Percentiles rank a stretch among this genome's conserved stretches.
Evolutionary conservation across 2,113 vertebrate genomes (phyloP).

Genomic region (Anhinga anhinga): DNA sequence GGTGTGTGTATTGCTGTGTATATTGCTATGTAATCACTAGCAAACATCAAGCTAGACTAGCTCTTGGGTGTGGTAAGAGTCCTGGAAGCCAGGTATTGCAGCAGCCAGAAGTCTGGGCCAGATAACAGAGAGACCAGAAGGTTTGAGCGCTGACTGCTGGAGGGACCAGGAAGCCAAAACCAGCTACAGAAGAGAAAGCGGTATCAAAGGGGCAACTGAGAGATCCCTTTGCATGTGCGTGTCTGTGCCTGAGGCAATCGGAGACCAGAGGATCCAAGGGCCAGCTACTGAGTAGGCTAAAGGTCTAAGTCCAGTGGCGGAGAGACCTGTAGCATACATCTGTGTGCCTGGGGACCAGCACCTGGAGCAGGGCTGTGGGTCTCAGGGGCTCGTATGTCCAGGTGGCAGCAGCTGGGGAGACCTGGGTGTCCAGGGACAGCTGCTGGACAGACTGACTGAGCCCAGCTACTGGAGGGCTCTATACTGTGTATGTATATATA

Average conservation of each 20-base stretch:
- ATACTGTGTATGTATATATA: too few species aligned
- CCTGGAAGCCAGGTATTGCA: background rate
- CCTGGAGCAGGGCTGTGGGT: background rate
- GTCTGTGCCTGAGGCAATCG: background rate
- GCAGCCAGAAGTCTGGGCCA: background rate
- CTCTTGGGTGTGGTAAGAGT: background rate
- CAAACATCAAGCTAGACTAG: background rate
- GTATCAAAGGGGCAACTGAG: accelerated
- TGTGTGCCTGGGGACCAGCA: background rate
- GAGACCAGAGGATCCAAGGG: background rate
- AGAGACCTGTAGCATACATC: background rate
- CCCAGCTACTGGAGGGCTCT: background rate
- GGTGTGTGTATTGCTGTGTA: too few species aligned
- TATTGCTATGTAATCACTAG: background rate
- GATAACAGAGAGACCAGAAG: background rate
- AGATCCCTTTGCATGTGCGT: background rate
- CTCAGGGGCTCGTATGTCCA: background rate
- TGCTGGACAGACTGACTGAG: background rate
- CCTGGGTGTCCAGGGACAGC: background rate
- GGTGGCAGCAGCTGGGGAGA: background rate
- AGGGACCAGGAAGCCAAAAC: background rate
- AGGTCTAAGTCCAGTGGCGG: background rate
- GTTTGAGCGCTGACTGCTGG: background rate
- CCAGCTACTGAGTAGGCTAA: background rate
- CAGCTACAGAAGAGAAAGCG: accelerated